These are phyloP conservation scores for Danionella cerebrum DNA, from an alignment of 2,113 vertebrate genomes.

Conservation along the genomic window DNA sequence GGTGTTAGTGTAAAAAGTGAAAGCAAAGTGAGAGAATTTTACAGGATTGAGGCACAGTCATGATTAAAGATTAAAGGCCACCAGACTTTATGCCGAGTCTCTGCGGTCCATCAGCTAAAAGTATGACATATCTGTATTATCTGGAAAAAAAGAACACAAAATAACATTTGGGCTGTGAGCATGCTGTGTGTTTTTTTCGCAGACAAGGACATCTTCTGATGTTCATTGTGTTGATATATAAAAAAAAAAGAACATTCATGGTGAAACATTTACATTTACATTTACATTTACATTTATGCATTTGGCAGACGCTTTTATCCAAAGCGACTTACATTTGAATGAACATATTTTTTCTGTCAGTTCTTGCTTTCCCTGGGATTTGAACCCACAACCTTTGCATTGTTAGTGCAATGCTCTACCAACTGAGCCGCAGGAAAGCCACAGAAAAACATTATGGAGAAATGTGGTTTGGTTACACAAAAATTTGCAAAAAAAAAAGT, in stretches of 20 bases:
- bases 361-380: too few relatives aligned
- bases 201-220: conserved; percentile 13
- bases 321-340: too few relatives aligned
- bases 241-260: too few relatives aligned
- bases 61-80: conserved; percentile 51
- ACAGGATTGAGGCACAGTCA: conserved; percentile 46
- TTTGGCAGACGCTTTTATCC: too few relatives aligned
- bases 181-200: conserved; percentile 29
- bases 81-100: conserved; percentile 53
- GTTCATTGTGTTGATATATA: background rate
- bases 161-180: conserved; percentile 50
- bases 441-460: too few relatives aligned
- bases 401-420: too few relatives aligned
- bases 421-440: too few relatives aligned
- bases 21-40: conserved; percentile 51
- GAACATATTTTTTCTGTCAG: too few relatives aligned
- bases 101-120: conserved; percentile 63
- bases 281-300: too few relatives aligned
- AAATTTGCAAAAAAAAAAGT: too few relatives aligned
- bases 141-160: conserved; percentile 63
- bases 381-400: too few relatives aligned
- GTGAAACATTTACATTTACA: background rate
- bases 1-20: conserved; percentile 46
- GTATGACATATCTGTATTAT: conserved; percentile 63
- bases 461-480: too few relatives aligned